phyloP scores from a whole-genome alignment of 1,140 invertebrate genomes.

The Macrotrachela quadricornifera region DNA sequence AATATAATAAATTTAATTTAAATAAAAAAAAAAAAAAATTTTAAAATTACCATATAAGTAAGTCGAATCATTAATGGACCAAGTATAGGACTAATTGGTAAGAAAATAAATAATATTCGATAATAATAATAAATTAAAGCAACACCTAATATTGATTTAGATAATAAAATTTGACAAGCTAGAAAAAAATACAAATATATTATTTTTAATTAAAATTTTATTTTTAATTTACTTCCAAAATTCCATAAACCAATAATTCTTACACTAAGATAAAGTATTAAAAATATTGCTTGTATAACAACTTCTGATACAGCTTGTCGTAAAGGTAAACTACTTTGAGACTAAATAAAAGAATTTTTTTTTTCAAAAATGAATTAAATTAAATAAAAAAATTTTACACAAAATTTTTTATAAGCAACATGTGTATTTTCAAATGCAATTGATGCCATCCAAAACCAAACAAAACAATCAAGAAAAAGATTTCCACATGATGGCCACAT shows the following conservation, averaged over 20 bases:
- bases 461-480: constrained; percentile 18
- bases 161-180: constrained; percentile 13
- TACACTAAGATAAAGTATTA: constrained; percentile 14
- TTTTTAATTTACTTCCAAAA: not conserved
- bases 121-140: constrained; percentile 31
- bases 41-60: constrained; percentile 29
- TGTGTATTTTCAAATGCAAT: constrained; percentile 18
- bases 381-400: not conserved
- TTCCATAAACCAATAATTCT: constrained; percentile 11
- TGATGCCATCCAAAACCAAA: constrained; percentile 24
- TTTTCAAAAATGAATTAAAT: not conserved
- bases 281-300: constrained; percentile 15
- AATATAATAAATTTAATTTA: no score
- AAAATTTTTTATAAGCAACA: constrained; percentile 16
- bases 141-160: constrained; percentile 18
- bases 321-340: constrained; percentile 9
- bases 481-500: constrained; percentile 30
- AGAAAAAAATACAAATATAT: constrained; percentile 10
- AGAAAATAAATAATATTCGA: constrained; percentile 24
- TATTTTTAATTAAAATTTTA: no score
- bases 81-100: constrained; percentile 30
- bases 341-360: constrained; percentile 6
- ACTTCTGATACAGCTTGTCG: constrained; percentile 14
- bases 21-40: not conserved
- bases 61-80: constrained; percentile 30